Evolutionary conservation across 2,113 vertebrate species (phyloP).

Genomic region (Dasyprocta punctata): DNA sequence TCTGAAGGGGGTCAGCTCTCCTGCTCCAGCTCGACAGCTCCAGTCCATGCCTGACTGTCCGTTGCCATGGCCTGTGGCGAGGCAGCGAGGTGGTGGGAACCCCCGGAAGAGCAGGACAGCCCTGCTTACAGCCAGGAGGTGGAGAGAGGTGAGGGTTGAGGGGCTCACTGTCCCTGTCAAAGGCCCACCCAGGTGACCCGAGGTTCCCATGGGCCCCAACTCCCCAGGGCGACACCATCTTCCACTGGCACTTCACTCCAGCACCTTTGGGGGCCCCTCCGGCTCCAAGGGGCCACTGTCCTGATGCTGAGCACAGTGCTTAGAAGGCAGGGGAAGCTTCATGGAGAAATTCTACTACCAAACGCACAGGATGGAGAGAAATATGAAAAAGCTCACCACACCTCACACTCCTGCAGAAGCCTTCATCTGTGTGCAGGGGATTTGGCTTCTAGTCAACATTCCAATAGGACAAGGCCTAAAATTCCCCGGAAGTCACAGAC

Average conservation of each 20-base stretch:
- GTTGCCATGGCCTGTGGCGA: not conserved
- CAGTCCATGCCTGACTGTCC: not conserved
- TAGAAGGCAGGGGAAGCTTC: not conserved
- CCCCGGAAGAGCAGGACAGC: not conserved
- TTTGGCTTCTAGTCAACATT: no score
- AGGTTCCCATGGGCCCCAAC: not conserved
- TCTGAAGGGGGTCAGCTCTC: no score
- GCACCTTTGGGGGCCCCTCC: not conserved
- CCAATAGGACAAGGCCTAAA: no score
- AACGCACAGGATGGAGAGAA: not conserved
- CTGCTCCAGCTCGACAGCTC: not conserved
- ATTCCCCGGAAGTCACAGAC: not conserved
- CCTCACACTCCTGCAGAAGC: not conserved
- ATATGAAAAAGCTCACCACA: not conserved
- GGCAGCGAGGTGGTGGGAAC: not conserved
- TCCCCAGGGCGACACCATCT: no score
- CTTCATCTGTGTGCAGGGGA: not conserved
- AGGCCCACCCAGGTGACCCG: not conserved
- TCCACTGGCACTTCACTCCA: not conserved
- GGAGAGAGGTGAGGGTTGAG: not conserved
- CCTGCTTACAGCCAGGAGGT: not conserved
- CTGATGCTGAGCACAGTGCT: not conserved
- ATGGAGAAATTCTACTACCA: not conserved
- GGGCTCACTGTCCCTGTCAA: not conserved
- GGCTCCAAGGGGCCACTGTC: not conserved